These are phyloP conservation scores for Drosophila sucinea DNA, from an alignment of 1,140 invertebrate species.

Conservation along the genomic window DNA sequence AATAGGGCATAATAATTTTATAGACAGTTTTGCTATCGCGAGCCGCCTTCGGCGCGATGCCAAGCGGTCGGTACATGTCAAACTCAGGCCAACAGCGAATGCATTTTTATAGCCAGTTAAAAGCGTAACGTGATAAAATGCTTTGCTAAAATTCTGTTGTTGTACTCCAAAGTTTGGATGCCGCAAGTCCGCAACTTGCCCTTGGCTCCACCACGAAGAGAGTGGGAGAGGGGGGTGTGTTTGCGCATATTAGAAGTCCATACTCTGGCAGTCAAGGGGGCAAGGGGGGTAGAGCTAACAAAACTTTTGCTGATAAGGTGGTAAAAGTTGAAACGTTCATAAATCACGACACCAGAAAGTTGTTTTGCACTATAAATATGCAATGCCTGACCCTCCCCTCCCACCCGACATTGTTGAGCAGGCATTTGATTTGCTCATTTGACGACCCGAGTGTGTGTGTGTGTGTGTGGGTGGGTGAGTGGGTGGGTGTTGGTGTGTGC, in stretches of 20 bases:
- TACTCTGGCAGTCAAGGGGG: constrained; percentile 51
- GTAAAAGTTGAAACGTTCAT: constrained; percentile 78
- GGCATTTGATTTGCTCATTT: constrained; percentile 57
- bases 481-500: background rate
- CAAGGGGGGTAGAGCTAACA: constrained; percentile 40
- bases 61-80: constrained; percentile 64
- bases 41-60: constrained; percentile 2
- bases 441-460: background rate
- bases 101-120: constrained; percentile 77
- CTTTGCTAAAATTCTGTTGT: constrained; percentile 62
- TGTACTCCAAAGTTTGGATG: constrained; percentile 67
- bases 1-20: constrained; percentile 69
- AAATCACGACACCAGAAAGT: constrained; percentile 80
- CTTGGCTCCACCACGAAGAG: constrained; percentile 34
- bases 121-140: constrained; percentile 80
- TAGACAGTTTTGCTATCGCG: constrained; percentile 30
- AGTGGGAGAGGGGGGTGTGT: constrained; percentile 19
- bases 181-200: constrained; percentile 71
- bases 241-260: constrained; percentile 61
- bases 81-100: constrained; percentile 51
- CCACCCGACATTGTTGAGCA: constrained; percentile 44
- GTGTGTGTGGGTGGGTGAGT: constrained; percentile 3
- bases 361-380: constrained; percentile 74
- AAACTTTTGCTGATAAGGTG: constrained; percentile 79
- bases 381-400: constrained; percentile 36